Evolutionary conservation across 2,797 vertebrate genomes (phyloP), one percentile per base, ranked within the genome.

Genomic region (Acipenser transmontanus): DNA sequence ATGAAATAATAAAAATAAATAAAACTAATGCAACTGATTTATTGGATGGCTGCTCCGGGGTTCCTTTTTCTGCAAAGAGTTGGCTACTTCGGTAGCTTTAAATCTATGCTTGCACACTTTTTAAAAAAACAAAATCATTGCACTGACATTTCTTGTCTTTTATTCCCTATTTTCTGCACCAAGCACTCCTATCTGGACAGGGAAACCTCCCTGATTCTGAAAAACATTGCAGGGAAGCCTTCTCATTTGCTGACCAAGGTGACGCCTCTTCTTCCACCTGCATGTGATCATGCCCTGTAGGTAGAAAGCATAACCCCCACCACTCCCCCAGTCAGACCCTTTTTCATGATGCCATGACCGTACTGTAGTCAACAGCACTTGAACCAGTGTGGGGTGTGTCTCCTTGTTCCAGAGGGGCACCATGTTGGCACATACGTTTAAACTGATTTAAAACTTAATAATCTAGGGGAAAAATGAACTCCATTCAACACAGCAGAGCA

Each of bases 191-290:
- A 98, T 95, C 91, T 99, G 96, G 96, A 99, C 93, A 93, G 91
- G 94, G 96, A 98, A 94, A 99, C 96, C 83, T 98, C 95, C 85
- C 95, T 99, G 75, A 96, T 99, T 93, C 91, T 98, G 94, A 93
- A 96, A 97, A 98, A 94, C 93, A 98, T 98, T 94, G 96, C 96
- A 88, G 96, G 96, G 88, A 99, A 99, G 75, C 96, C 96, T 88
- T 94, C 95, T 93, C 96, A 98, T 88, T 94, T 98, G 89, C 95
- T 98, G 94, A 98, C 96, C 91, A 97, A 98, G 96, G 96, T 98
- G 95, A 98, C 77, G 79, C 81, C 87, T 82, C 78, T 79, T 77
- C 77, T 80, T 78, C 78, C 81, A 81, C 81, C 76, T 89, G 75
- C 83, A 85, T 90, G 82, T 78, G 76, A 79, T 73, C 76, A 6